Conservation (phyloP, 1,140 invertebrate genomes). For the Holcopasites calliopsidis region DNA sequence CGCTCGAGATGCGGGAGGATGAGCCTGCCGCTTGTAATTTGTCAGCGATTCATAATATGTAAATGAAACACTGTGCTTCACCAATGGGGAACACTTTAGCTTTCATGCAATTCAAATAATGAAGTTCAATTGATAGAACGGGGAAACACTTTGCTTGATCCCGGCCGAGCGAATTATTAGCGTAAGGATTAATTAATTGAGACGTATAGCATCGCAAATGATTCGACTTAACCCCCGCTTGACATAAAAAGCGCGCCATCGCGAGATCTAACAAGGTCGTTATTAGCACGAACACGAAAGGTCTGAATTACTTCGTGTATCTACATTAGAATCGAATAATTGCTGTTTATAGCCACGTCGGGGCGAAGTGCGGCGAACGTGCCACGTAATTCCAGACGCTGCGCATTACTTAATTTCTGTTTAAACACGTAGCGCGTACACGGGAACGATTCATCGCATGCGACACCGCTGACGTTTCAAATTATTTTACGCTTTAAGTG, state of each 20-base stretch:
- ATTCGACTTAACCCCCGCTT: slow-evolving; percentile 1
- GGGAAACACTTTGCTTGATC: no score
- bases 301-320: slow-evolving; percentile 21
- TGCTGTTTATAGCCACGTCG: slow-evolving; percentile 3
- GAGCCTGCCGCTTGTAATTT: slow-evolving; percentile 9
- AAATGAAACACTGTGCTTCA: background rate
- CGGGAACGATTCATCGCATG: background rate
- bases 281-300: slow-evolving; percentile 24
- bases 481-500: background rate
- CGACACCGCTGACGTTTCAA: background rate
- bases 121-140: background rate
- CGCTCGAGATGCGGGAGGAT: background rate
- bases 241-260: slow-evolving; percentile 6
- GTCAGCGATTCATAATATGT: slow-evolving; percentile 7
- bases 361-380: background rate
- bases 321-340: slow-evolving; percentile 34
- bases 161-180: no score
- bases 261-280: slow-evolving; percentile 25
- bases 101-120: no score
- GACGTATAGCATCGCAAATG: background rate
- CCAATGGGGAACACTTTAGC: no score
- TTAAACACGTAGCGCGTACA: background rate
- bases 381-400: background rate
- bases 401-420: slow-evolving; percentile 11
- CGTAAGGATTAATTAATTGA: slow-evolving; percentile 25